These are phyloP conservation scores for Epirrhoe alternata DNA, from an alignment of 2,888 invertebrate genomes.

Conservation along the genomic window DNA sequence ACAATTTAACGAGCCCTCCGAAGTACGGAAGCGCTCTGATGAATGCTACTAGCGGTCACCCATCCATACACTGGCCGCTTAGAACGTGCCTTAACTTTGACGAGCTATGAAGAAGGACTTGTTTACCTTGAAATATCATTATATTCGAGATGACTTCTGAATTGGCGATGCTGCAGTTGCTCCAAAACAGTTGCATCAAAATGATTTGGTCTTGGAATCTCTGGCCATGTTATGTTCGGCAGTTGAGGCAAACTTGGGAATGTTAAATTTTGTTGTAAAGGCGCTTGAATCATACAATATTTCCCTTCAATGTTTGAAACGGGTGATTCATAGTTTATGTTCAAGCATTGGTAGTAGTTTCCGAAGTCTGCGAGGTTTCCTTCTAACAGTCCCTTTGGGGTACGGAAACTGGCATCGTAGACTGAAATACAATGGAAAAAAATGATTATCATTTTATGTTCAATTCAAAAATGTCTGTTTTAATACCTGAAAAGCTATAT, in stretches of 20 bases:
- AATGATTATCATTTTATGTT: no score
- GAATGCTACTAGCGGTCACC: no score
- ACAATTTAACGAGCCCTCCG: no score
- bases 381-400: slow-evolving; percentile 60
- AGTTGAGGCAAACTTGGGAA: slow-evolving; percentile 43
- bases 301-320: slow-evolving; percentile 61
- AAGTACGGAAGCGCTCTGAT: no score
- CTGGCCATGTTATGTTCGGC: slow-evolving; percentile 41
- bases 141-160: slow-evolving; percentile 3
- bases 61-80: no score
- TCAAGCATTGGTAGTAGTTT: slow-evolving; percentile 64
- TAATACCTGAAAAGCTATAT: no score
- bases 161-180: not conserved
- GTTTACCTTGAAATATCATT: slow-evolving; percentile 18
- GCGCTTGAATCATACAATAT: slow-evolving; percentile 63
- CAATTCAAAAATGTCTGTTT: no score
- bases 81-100: no score
- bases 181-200: slow-evolving; percentile 26
- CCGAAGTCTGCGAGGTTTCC: slow-evolving; percentile 62
- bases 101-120: no score
- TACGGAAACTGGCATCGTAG: slow-evolving; percentile 62
- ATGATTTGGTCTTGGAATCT: slow-evolving; percentile 34
- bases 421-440: slow-evolving; percentile 57
- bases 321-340: slow-evolving; percentile 50
- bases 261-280: slow-evolving; percentile 50